These are phyloP conservation scores for Pollachius pollachius DNA, from an alignment of 2,113 vertebrate genomes.

Conservation along the genomic window DNA sequence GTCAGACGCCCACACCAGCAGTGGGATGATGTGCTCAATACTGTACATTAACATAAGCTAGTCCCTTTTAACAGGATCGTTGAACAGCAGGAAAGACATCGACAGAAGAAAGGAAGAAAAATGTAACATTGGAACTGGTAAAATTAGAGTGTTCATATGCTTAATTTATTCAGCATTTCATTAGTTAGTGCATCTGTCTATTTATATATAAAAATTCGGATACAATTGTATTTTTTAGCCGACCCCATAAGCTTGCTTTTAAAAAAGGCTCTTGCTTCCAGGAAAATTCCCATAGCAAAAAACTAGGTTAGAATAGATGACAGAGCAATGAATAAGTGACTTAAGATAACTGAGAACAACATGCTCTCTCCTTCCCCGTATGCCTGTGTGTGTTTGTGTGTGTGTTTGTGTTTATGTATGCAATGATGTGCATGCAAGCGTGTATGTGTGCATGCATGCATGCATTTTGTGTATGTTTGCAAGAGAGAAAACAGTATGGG, in stretches of 20 bases:
- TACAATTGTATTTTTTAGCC: too few relatives aligned
- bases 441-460: slow-evolving; percentile 14
- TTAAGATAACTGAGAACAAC: too few relatives aligned
- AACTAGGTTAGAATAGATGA: too few relatives aligned
- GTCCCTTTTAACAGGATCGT: neutral
- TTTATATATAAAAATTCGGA: too few relatives aligned
- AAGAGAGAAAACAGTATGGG: neutral
- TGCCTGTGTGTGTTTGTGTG: too few relatives aligned
- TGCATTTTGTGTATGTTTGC: slow-evolving; percentile 25
- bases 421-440: neutral
- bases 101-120: neutral
- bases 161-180: neutral
- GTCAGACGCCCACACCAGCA: slow-evolving; percentile 22
- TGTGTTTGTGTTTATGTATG: too few relatives aligned
- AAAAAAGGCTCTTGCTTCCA: too few relatives aligned
- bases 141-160: neutral
- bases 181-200: neutral
- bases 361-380: too few relatives aligned
- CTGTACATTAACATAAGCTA: slow-evolving; percentile 1
- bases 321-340: too few relatives aligned
- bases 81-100: neutral
- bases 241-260: too few relatives aligned
- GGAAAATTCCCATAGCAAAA: too few relatives aligned
- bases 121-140: neutral
- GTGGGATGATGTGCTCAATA: slow-evolving; percentile 7